phyloP scores from a whole-genome alignment of 2,888 invertebrate species.

The Chloromyia formosa region DNA sequence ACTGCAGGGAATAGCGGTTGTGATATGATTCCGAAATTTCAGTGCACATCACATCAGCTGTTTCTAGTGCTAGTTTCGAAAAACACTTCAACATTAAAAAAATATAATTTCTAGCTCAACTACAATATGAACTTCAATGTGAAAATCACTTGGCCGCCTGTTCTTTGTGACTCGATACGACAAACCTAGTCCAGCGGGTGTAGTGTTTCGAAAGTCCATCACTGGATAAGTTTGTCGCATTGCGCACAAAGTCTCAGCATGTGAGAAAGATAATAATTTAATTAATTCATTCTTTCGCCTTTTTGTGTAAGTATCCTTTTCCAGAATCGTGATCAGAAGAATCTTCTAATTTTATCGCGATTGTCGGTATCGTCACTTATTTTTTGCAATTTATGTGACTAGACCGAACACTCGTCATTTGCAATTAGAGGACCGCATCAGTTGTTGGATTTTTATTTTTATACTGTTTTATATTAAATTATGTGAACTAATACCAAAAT shows the following conservation, averaged over 20 bases:
- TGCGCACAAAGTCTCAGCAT: not conserved
- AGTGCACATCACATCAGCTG: slow-evolving; percentile 39
- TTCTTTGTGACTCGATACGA: slow-evolving; percentile 51
- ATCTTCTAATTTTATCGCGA: slow-evolving; percentile 64
- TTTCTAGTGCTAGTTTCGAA: slow-evolving; percentile 34
- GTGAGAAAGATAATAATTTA: too few species aligned
- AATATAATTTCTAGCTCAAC: not conserved
- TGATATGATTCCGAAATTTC: slow-evolving; percentile 6
- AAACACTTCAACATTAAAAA: not conserved
- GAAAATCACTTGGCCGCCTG: not conserved
- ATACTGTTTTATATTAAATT: not conserved
- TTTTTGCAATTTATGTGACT: slow-evolving; percentile 57
- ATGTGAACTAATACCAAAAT: not conserved
- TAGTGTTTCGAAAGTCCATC: slow-evolving; percentile 53
- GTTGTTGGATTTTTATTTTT: not conserved
- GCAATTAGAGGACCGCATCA: slow-evolving; percentile 25
- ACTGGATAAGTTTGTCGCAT: slow-evolving; percentile 63
- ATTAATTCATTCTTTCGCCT: not conserved
- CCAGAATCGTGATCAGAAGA: not conserved
- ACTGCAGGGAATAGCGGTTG: slow-evolving; percentile 33
- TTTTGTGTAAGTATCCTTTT: not conserved
- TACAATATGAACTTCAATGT: not conserved
- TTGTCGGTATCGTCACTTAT: slow-evolving; percentile 62
- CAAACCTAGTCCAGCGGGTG: slow-evolving; percentile 59
- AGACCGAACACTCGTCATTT: slow-evolving; percentile 64